Evolutionary conservation across 1,140 invertebrate species (phyloP).

Genomic region (Phortica variegata): DNA sequence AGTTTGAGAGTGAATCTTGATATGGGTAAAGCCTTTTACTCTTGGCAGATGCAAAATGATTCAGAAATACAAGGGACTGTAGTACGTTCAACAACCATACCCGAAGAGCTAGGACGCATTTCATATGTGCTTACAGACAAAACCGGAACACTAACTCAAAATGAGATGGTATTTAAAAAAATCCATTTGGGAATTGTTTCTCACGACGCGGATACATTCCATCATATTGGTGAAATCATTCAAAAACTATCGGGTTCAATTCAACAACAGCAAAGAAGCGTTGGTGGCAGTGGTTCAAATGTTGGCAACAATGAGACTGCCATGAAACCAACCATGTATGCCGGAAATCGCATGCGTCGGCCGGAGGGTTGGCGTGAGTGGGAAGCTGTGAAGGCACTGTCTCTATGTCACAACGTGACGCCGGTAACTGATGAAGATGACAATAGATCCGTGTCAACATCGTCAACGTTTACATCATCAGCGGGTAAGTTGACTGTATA

Average conservation of each 20-base stretch:
- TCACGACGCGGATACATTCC: constrained; percentile 82
- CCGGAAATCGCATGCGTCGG: constrained; percentile 61
- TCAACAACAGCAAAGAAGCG: constrained; percentile 29
- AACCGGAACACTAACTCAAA: constrained; percentile 97
- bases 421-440: constrained; percentile 82
- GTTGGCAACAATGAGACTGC: constrained; percentile 51
- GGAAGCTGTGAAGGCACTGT: constrained; percentile 91
- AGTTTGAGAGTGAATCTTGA: constrained; percentile 97
- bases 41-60: constrained; percentile 94
- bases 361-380: constrained; percentile 78
- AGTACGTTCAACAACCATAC: constrained; percentile 98
- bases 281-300: constrained; percentile 32
- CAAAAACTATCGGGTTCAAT: constrained; percentile 55
- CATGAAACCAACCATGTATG: constrained; percentile 38
- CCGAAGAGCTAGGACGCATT: constrained; percentile 96
- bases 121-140: constrained; percentile 96
- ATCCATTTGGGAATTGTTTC: constrained; percentile 88
- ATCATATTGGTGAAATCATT: constrained; percentile 53
- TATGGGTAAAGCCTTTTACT: constrained; percentile 96
- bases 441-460: constrained; percentile 63
- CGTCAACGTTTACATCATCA: constrained; percentile 58
- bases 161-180: constrained; percentile 98
- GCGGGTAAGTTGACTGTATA: constrained; percentile 56
- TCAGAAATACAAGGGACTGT: constrained; percentile 90
- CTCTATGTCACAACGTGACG: constrained; percentile 98